These are phyloP conservation scores for Engraulis encrasicolus DNA, from an alignment of 2,113 vertebrate species.

Conservation along the genomic window DNA sequence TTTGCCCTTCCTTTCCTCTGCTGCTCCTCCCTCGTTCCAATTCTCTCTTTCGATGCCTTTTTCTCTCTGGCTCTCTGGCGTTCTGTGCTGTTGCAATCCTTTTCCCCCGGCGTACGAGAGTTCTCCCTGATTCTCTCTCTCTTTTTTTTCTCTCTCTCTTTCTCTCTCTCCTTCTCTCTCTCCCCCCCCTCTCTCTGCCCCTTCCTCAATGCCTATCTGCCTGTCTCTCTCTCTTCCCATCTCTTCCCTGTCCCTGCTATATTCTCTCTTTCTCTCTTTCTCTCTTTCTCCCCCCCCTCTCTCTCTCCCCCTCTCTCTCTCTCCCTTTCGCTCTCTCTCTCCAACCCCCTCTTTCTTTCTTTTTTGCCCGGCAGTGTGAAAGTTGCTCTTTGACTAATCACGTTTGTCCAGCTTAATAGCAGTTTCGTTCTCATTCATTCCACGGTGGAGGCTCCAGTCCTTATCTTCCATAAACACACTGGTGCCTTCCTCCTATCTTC, in stretches of 20 bases:
- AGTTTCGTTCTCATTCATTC: slow-evolving; percentile 65
- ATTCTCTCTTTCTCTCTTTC: too few relatives aligned
- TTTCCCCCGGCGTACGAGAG: too few relatives aligned
- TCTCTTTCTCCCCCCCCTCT: too few relatives aligned
- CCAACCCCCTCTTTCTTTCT: slow-evolving; percentile 45
- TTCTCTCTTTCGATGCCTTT: slow-evolving; percentile 30
- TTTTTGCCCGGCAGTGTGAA: slow-evolving; percentile 68
- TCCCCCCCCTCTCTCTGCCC: too few relatives aligned
- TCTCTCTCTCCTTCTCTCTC: too few relatives aligned
- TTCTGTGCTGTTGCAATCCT: too few relatives aligned
- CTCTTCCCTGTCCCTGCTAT: too few relatives aligned
- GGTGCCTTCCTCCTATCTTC: slow-evolving; percentile 58
- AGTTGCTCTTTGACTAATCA: slow-evolving; percentile 79
- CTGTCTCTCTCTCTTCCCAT: too few relatives aligned
- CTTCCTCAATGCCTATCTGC: too few relatives aligned
- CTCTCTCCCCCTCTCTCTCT: slow-evolving; percentile 34
- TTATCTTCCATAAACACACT: slow-evolving; percentile 78
- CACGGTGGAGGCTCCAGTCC: slow-evolving; percentile 72
- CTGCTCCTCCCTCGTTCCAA: slow-evolving; percentile 1
- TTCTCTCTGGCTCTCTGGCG: slow-evolving; percentile 58
- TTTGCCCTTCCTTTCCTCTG: slow-evolving; percentile 12
- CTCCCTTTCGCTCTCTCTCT: slow-evolving; percentile 55
- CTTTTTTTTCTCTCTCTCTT: too few relatives aligned
- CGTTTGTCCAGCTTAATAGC: slow-evolving; percentile 82
- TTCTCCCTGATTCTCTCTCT: too few relatives aligned